Base-by-base conservation (phyloP, 1,140 invertebrate species). In the Psilanteris sp. region DNA sequence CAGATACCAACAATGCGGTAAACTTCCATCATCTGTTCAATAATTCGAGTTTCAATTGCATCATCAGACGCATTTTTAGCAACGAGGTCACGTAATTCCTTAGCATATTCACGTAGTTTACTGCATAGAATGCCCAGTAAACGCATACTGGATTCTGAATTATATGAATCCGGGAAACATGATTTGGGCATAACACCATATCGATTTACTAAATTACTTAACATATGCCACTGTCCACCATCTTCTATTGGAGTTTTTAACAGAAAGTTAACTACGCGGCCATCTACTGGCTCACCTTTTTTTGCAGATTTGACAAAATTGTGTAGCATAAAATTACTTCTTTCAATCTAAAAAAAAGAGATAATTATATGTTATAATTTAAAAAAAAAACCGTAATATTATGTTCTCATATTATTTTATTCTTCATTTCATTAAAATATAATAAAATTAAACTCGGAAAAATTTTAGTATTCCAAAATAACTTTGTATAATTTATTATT, bases 151-250 rank as follows among this genome's bases (percentile, higher is more conserved):
- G 91, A 89, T 80, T 96, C 93, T 29, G 92, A 93, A 83, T 92
- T 94, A 83, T 91, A 95, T 0, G 93, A 91, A 81, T 97, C 96
- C 0, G 95, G 94, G 81, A 95, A 97, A 80, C 92, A 94, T 78
- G 92, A 91, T 87, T 97, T 97, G 37, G 96, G 96, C 89, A 97
- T 92, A 7, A 97, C 82, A 18, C 96, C 96, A 81, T 97, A 92
- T 83, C 94, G 94, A 78, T 93, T 93, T 64, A 97, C 92, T 8
- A 97, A 84, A 87, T 97, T 96, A 3, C 94, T 91, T 54, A 97
- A 84, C 95, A 97, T 97, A 79, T 96, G 94, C 96, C 95, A 97
- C 84, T 97, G 96, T 0, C 96, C 96, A 22, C 96, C 96, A 83
- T 97, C 96, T 36, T 90, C 90, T 14, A 92, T 91, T 11, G 95